Conservation (phyloP, 2,797 vertebrate genomes). For the Acrossocheilus wenchowensis region DNA sequence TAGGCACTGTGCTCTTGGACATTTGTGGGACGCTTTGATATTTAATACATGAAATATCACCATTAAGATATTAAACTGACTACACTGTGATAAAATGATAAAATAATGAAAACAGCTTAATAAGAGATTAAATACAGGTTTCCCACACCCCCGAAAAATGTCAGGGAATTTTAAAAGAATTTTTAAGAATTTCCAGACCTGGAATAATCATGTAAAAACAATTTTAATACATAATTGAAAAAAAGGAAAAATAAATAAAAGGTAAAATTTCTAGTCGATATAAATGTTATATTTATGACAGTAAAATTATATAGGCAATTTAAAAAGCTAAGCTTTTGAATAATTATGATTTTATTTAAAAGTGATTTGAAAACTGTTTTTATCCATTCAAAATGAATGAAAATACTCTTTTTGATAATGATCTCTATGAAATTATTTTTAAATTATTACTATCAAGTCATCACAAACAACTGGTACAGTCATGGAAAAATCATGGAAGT, state of each 20-base stretch:
- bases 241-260: not conserved
- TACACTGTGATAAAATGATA: not conserved
- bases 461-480: not conserved
- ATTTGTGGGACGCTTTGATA: not conserved
- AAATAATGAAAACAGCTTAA: not conserved
- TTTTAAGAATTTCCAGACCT: too few species aligned
- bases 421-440: not conserved
- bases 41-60: not conserved
- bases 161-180: not conserved
- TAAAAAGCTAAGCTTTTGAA: not conserved
- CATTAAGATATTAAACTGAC: not conserved
- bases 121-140: not conserved
- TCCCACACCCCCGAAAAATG: not conserved
- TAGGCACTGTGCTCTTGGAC: not conserved
- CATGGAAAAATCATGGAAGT: not conserved
- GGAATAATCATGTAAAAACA: not conserved
- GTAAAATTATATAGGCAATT: not conserved
- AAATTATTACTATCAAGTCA: not conserved
- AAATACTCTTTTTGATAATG: not conserved
- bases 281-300: constrained; percentile 7
- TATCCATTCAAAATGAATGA: not conserved
- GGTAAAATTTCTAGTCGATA: not conserved
- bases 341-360: not conserved
- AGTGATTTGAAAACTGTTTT: not conserved
- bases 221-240: not conserved